Conservation (phyloP, 1,140 invertebrate species). For the Cheumatopsyche charites region DNA sequence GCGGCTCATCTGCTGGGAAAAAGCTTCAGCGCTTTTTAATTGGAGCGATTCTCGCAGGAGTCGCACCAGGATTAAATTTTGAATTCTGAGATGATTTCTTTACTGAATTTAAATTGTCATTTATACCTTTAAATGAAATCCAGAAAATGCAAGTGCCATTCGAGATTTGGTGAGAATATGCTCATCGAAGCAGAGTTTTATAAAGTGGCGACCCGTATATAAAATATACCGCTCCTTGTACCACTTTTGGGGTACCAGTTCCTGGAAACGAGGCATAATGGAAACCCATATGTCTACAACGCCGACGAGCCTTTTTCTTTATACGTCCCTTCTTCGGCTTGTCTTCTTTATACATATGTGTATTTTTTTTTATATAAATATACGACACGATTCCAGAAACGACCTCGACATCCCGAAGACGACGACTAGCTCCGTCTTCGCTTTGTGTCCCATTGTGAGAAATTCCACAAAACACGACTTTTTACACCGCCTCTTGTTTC, state of each 20-base stretch:
- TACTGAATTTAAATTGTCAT: too few species aligned
- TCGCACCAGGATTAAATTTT: too few species aligned
- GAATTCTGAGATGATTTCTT: too few species aligned
- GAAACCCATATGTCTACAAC: conserved; percentile 32
- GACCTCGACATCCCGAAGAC: conserved; percentile 21
- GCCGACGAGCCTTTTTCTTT: conserved; percentile 29
- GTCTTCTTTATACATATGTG: too few species aligned
- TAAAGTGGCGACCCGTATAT: conserved; percentile 19
- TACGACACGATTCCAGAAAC: conserved; percentile 33
- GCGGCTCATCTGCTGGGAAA: too few species aligned
- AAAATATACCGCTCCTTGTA: conserved; percentile 28
- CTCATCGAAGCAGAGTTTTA: conserved; percentile 11
- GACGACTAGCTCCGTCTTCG: conserved; percentile 14
- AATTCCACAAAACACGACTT: conserved; percentile 32
- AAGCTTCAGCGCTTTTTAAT: too few species aligned
- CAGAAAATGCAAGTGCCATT: too few species aligned
- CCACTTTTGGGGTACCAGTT: conserved; percentile 25
- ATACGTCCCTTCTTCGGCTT: neutral
- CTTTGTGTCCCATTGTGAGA: conserved; percentile 28
- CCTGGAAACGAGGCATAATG: conserved; percentile 30
- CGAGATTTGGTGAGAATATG: neutral
- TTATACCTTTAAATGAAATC: too few species aligned
- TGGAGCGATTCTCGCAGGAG: too few species aligned
- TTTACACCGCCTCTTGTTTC: conserved; percentile 12
- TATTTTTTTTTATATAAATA: neutral